Conservation (phyloP, 1,140 invertebrate species). For the Drosophila nannoptera region DNA sequence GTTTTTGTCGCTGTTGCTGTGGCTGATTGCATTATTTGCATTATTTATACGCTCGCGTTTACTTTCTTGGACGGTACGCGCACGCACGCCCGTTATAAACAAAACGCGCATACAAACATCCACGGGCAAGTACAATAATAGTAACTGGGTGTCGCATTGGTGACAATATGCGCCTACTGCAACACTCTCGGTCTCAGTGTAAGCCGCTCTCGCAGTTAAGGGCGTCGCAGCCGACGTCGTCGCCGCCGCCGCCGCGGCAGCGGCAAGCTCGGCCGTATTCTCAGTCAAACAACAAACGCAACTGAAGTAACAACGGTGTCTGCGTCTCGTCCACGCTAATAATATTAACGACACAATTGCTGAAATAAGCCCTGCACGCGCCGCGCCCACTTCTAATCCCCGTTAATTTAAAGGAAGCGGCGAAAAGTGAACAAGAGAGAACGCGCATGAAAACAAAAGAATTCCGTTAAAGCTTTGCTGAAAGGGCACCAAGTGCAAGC, state of each 20-base stretch:
- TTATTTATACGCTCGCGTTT: slow-evolving; percentile 56
- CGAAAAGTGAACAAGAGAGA: slow-evolving; percentile 24
- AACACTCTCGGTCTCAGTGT: slow-evolving; percentile 46
- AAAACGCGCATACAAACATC: slow-evolving; percentile 37
- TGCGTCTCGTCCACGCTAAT: slow-evolving; percentile 39
- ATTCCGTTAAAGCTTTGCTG: slow-evolving; percentile 18
- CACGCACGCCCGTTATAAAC: slow-evolving; percentile 56
- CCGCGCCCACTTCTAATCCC: background rate
- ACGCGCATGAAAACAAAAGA: background rate
- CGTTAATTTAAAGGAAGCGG: slow-evolving; percentile 6
- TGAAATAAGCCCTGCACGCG: background rate
- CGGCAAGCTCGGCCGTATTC: slow-evolving; percentile 58
- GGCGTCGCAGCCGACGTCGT: slow-evolving; percentile 22
- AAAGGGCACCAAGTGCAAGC: slow-evolving; percentile 9
- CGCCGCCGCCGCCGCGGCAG: too few relatives aligned
- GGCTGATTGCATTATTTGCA: slow-evolving; percentile 72
- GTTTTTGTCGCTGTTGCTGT: slow-evolving; percentile 43
- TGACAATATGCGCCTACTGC: slow-evolving; percentile 70
- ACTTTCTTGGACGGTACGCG: slow-evolving; percentile 40
- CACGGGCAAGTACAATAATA: slow-evolving; percentile 33
- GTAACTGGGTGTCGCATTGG: slow-evolving; percentile 35
- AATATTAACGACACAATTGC: slow-evolving; percentile 14
- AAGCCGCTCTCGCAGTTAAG: slow-evolving; percentile 32
- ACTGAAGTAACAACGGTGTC: slow-evolving; percentile 68
- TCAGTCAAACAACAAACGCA: slow-evolving; percentile 76